Evolutionary conservation across 2,888 invertebrate species (phyloP), one percentile per base, ranked within the genome.

Genomic region (Tachina lurida): DNA sequence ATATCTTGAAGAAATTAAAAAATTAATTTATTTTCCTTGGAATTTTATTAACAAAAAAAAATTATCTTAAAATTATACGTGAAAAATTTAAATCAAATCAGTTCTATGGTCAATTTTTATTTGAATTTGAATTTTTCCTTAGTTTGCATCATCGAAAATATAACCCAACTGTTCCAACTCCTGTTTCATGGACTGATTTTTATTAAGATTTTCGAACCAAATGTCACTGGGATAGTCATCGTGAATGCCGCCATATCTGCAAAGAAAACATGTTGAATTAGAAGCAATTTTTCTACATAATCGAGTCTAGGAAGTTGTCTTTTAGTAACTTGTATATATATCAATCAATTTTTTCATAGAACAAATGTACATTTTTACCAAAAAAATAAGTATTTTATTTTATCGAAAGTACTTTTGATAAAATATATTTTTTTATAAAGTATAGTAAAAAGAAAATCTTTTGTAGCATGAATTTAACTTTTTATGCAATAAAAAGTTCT

Each of bases 201-300:
- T 94, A 85, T 93, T 93, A 54, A 96, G 92, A 5, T 94, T 94
- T 54, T 95, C 95, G 60, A 96, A 92, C 97, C 97, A 97, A 78
- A 95, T 94, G n/a, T 94, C 95, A 89, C 96, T 96, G 0, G 95
- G 94, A 89, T 95, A 95, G 89, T 97, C 96, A 0, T 95, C 95
- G 92, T 96, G 95, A 12, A 94, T 90, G 1, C 93, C 93, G 0
- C 93, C 93, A 88, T 93, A 93, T 39, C 92, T 92, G 67, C 9
- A 87, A 87, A 52, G 52, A 67, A 58, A 7, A 31, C 31, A 31
- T 7, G 31, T 31, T 31, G 7, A 31, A 31, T 31, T 31, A 41
- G 13, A 39, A 60, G 17, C 3, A 22, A 10, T 60, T 54, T 54
- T 54, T 31, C 0, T 31, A 31, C 31, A 7, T 7, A 31, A 7